These are phyloP conservation scores for Intellagama lesueurii DNA, from an alignment of 2,797 vertebrate genomes.

Conservation along the genomic window DNA sequence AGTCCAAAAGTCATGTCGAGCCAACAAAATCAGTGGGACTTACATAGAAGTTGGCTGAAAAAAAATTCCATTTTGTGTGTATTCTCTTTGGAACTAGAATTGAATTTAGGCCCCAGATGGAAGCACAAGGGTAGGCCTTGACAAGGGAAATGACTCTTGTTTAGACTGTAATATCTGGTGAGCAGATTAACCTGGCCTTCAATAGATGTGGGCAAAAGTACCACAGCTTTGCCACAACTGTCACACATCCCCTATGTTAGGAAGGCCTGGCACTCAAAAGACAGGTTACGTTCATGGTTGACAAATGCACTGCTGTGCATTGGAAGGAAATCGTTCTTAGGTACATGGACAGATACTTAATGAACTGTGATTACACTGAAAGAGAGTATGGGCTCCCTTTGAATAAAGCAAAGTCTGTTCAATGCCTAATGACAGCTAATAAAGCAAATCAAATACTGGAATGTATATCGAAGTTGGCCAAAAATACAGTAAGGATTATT, in stretches of 20 bases:
- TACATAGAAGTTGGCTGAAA: too few relatives aligned
- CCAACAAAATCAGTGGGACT: too few relatives aligned
- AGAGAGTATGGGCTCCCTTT: neutral
- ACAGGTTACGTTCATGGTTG: neutral
- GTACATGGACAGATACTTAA: constrained; percentile 4
- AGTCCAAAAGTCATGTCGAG: too few relatives aligned
- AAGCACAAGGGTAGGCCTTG: neutral
- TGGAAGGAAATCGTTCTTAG: neutral
- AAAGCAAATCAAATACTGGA: constrained; percentile 1
- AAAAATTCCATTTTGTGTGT: too few relatives aligned
- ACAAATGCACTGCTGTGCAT: neutral
- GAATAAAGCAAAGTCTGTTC: constrained; percentile 8
- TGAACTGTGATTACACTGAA: constrained; percentile 17
- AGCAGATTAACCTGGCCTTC: neutral
- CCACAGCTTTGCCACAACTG: neutral
- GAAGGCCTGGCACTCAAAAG: neutral
- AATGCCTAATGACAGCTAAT: neutral
- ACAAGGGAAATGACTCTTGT: neutral
- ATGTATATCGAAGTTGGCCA: neutral
- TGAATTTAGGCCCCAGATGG: neutral
- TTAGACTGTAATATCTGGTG: neutral
- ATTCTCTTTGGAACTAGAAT: too few relatives aligned
- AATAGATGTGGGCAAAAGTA: neutral
- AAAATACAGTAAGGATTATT: neutral
- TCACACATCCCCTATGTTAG: neutral